These are phyloP conservation scores for Nymphalis io DNA, from an alignment of 1,140 invertebrate genomes.

Conservation along the genomic window DNA sequence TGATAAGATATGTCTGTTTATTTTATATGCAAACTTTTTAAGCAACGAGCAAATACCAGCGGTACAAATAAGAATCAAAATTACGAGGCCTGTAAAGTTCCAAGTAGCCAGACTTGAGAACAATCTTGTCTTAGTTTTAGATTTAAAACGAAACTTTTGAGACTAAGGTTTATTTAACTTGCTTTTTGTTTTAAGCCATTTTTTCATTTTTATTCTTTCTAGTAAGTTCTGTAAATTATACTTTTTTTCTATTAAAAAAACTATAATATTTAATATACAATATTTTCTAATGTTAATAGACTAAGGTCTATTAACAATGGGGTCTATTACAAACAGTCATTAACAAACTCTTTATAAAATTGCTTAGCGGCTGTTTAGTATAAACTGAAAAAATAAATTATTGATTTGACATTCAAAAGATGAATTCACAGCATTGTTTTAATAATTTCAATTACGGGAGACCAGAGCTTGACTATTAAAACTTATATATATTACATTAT, in stretches of 20 bases:
- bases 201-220: slow-evolving; percentile 19
- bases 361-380: too few relatives aligned
- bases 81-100: slow-evolving; percentile 47
- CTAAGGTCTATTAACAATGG: too few relatives aligned
- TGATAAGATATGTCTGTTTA: slow-evolving; percentile 5
- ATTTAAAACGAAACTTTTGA: slow-evolving; percentile 53
- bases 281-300: too few relatives aligned
- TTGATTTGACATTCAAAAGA: too few relatives aligned
- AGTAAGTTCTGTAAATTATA: slow-evolving; percentile 3
- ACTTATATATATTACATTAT: too few relatives aligned
- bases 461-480: too few relatives aligned
- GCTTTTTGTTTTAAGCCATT: slow-evolving; percentile 23
- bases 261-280: background rate
- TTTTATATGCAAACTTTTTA: slow-evolving; percentile 40
- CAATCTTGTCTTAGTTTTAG: slow-evolving; percentile 47
- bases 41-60: slow-evolving; percentile 41
- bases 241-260: background rate
- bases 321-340: too few relatives aligned
- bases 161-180: slow-evolving; percentile 39
- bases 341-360: too few relatives aligned
- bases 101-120: slow-evolving; percentile 53
- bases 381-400: too few relatives aligned
- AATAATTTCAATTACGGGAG: too few relatives aligned
- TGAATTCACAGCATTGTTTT: too few relatives aligned
- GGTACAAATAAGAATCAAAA: slow-evolving; percentile 44